Conservation (phyloP, 2,797 vertebrate genomes). For the Lutjanus campechanus region DNA sequence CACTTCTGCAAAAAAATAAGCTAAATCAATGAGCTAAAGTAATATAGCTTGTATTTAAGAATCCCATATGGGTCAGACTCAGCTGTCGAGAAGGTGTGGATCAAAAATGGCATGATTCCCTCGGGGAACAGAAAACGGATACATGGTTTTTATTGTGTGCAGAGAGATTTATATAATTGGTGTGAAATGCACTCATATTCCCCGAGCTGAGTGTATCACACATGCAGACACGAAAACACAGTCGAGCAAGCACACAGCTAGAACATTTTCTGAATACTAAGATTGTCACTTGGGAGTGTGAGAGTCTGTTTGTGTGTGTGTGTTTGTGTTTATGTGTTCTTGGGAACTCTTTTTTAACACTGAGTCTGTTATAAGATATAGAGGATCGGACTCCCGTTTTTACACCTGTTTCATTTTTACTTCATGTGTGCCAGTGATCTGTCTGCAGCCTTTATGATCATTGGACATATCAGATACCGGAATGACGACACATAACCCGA, state of each 20-base stretch:
- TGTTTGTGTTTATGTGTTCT: background rate
- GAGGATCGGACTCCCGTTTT: background rate
- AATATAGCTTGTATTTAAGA: conserved; percentile 33
- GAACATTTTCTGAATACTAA: conserved; percentile 13
- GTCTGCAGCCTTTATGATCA: background rate
- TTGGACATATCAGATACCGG: background rate
- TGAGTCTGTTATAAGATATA: background rate
- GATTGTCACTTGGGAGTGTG: conserved; percentile 32
- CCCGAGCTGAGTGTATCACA: conserved; percentile 36
- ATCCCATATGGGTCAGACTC: conserved; percentile 11
- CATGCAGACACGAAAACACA: conserved; percentile 41
- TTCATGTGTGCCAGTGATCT: background rate
- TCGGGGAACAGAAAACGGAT: background rate
- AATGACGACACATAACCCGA: background rate
- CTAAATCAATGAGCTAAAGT: background rate
- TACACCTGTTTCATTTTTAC: conserved; percentile 31
- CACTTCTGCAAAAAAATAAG: background rate
- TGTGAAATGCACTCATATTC: conserved; percentile 65
- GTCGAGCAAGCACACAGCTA: conserved; percentile 12
- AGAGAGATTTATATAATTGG: conserved; percentile 67
- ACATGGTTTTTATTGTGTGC: conserved; percentile 24
- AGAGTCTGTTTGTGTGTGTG: conserved; percentile 8
- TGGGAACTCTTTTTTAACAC: background rate
- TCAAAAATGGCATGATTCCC: conserved; percentile 39
- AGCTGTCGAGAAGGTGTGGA: conserved; percentile 37